phyloP scores from a whole-genome alignment of 2,797 vertebrate genomes.

The Melanogrammus aeglefinus region DNA sequence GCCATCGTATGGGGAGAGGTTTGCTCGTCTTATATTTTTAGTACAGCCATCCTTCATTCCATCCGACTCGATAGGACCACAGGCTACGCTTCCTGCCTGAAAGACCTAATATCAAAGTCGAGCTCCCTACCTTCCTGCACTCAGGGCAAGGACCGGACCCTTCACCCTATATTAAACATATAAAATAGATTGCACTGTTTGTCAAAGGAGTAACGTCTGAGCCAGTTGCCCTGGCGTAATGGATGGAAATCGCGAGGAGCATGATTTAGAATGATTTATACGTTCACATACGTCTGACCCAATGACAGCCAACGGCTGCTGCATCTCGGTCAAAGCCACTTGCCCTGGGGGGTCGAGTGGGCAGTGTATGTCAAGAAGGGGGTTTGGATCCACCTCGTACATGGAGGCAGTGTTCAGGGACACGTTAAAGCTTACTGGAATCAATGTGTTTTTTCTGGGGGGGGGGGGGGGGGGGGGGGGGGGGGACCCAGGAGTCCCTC shows the following conservation, averaged over 20 bases:
- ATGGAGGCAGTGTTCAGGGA: background rate
- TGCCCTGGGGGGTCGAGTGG: conserved; percentile 11
- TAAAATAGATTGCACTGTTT: background rate
- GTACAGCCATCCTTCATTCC: background rate
- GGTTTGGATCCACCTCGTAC: conserved; percentile 15
- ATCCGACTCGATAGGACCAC: background rate
- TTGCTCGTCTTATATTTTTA: background rate
- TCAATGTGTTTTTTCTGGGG: background rate
- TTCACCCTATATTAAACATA: conserved; percentile 4
- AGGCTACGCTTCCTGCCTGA: background rate
- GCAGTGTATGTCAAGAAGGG: background rate
- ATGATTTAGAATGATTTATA: background rate
- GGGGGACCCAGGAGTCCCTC: background rate
- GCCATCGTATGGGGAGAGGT: background rate
- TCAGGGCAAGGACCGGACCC: background rate
- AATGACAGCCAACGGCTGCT: conserved; percentile 21
- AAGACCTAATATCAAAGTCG: background rate
- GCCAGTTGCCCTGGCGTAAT: conserved; percentile 24
- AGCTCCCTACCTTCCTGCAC: background rate
- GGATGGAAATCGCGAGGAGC: conserved; percentile 14
- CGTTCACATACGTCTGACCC: conserved; percentile 32
- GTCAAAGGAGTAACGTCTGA: conserved; percentile 26
- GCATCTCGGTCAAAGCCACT: background rate
- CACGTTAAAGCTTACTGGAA: background rate
- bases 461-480: background rate